phyloP scores from a whole-genome alignment of 30 jellyfish, hydroid and myxozoan genomes.

The Sanderia malayensis region DNA sequence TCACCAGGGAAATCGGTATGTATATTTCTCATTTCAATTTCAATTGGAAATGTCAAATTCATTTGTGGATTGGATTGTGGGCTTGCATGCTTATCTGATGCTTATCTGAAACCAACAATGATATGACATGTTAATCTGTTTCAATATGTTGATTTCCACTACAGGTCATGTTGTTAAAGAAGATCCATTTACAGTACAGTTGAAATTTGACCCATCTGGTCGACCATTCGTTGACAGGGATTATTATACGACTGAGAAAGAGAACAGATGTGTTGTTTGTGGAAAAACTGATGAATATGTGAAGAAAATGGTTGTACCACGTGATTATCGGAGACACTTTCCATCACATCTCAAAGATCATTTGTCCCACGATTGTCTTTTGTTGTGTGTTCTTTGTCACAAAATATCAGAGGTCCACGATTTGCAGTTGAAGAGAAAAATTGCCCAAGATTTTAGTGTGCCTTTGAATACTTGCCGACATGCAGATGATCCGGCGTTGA shows the following conservation, averaged over 20 bases:
- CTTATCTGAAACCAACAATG: too few relatives aligned
- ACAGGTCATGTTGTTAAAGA: slow-evolving; percentile 62
- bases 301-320: slow-evolving; percentile 90
- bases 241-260: slow-evolving; percentile 89
- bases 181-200: slow-evolving; percentile 83
- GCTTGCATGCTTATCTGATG: too few relatives aligned
- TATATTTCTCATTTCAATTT: too few relatives aligned
- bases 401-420: slow-evolving; percentile 69
- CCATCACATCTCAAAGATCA: slow-evolving; percentile 81
- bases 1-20: slow-evolving; percentile 63
- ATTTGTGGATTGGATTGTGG: too few relatives aligned
- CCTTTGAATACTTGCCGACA: slow-evolving; percentile 67
- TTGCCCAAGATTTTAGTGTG: slow-evolving; percentile 63
- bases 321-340: slow-evolving; percentile 87
- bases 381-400: slow-evolving; percentile 78
- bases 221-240: slow-evolving; percentile 70
- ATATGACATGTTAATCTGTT: too few relatives aligned
- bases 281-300: slow-evolving; percentile 70
- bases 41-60: too few relatives aligned
- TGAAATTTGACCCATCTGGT: slow-evolving; percentile 82
- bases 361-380: slow-evolving; percentile 81
- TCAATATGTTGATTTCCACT: too few relatives aligned
- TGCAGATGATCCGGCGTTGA: slow-evolving; percentile 51
- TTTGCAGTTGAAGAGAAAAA: slow-evolving; percentile 61
- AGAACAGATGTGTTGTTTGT: slow-evolving; percentile 89